Evolutionary conservation across 1,140 invertebrate species (phyloP).

Genomic region (Pogonomyrmex californicus): DNA sequence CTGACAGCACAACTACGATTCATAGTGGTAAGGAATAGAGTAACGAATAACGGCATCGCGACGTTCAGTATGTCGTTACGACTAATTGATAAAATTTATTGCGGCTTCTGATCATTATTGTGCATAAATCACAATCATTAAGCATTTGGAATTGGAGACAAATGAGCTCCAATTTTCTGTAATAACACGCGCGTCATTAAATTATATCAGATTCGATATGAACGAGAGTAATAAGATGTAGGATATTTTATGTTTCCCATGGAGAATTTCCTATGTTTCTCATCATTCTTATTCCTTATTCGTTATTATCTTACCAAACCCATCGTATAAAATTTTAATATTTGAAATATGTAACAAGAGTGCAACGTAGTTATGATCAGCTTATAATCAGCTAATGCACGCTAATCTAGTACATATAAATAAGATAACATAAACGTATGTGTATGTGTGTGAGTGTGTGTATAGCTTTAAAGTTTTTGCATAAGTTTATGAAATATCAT

Average conservation of each 20-base stretch:
- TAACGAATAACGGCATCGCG: background rate
- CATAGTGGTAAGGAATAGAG: background rate
- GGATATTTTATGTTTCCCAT: too few relatives aligned
- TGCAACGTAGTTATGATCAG: background rate
- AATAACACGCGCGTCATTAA: background rate
- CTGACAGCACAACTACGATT: background rate
- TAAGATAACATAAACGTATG: background rate
- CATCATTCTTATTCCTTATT: background rate
- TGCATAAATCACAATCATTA: background rate
- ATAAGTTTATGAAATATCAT: constrained; percentile 1
- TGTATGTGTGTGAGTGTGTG: background rate
- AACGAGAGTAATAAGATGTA: background rate
- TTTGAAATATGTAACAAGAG: background rate
- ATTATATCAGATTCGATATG: background rate
- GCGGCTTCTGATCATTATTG: background rate
- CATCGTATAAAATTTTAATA: background rate
- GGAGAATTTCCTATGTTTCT: background rate
- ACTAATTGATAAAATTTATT: constrained; percentile 52
- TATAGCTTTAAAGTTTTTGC: background rate
- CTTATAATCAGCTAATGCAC: background rate
- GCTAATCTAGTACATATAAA: background rate
- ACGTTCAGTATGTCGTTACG: background rate
- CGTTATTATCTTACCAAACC: background rate
- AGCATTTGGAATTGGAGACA: background rate
- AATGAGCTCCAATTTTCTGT: background rate